These are phyloP conservation scores for Campylomormyrus tamandua DNA, from an alignment of 2,113 vertebrate species.

Conservation along the genomic window DNA sequence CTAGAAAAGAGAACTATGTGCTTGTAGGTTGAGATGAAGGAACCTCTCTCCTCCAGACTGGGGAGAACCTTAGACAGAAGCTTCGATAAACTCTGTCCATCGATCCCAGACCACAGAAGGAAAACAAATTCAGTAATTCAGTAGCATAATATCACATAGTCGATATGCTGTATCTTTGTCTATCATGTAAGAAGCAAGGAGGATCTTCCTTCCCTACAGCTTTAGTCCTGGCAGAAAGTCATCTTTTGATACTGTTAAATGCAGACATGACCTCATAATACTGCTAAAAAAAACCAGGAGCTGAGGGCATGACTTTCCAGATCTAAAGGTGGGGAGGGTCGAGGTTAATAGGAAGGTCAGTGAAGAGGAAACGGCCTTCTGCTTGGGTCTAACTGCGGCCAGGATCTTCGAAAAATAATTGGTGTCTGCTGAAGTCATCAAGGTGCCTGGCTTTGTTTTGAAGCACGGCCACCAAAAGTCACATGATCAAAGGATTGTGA, in stretches of 20 bases:
- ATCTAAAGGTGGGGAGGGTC: neutral
- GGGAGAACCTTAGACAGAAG: neutral
- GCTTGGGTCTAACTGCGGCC: neutral
- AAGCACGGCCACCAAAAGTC: neutral
- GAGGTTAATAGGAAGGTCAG: neutral
- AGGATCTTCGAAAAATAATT: neutral
- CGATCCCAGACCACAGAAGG: neutral
- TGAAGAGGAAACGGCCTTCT: neutral
- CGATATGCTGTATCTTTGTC: neutral
- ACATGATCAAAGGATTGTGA: neutral
- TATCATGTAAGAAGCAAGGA: neutral
- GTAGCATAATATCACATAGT: neutral
- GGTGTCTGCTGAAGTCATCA: neutral
- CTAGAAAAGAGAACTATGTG: conserved; percentile 19
- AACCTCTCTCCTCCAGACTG: neutral
- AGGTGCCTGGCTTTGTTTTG: neutral
- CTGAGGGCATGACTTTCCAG: neutral
- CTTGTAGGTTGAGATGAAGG: conserved; percentile 10
- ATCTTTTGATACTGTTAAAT: neutral
- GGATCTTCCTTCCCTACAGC: neutral
- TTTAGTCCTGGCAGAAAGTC: neutral
- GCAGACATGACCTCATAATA: neutral
- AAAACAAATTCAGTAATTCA: neutral
- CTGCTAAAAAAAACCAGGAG: neutral
- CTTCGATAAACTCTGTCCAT: neutral